These are phyloP conservation scores for Murina feae DNA, from an alignment of 2,113 vertebrate species.

Conservation along the genomic window DNA sequence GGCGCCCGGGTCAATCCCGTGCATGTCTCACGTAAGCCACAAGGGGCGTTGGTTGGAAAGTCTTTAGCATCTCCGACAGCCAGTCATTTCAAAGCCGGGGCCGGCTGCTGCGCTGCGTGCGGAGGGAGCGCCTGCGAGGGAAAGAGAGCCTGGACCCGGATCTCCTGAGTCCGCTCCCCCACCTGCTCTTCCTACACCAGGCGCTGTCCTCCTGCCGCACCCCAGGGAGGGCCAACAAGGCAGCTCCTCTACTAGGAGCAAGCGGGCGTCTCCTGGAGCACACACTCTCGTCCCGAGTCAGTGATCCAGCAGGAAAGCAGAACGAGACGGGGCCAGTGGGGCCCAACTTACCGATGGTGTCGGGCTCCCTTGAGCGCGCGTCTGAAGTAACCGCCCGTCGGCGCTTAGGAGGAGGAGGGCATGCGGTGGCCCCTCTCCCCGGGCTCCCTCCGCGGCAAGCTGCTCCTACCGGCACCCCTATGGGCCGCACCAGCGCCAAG, in stretches of 20 bases:
- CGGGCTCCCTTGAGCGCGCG: background rate
- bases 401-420: background rate
- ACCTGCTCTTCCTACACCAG: background rate
- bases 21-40: background rate
- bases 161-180: no score
- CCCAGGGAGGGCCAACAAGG: background rate
- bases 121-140: background rate
- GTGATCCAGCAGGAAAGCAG: background rate
- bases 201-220: fast-evolving
- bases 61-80: background rate
- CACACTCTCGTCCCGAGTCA: background rate
- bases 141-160: background rate
- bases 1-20: background rate
- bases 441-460: background rate
- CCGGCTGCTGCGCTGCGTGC: background rate
- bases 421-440: fast-evolving
- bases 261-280: background rate
- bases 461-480: background rate
- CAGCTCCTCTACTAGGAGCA: background rate
- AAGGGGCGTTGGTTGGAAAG: background rate
- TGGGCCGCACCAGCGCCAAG: background rate
- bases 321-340: background rate
- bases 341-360: background rate
- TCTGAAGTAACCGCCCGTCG: background rate
- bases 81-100: background rate